These are phyloP conservation scores for Heliconius ismenius DNA, from an alignment of 2,888 invertebrate genomes.

Conservation along the genomic window DNA sequence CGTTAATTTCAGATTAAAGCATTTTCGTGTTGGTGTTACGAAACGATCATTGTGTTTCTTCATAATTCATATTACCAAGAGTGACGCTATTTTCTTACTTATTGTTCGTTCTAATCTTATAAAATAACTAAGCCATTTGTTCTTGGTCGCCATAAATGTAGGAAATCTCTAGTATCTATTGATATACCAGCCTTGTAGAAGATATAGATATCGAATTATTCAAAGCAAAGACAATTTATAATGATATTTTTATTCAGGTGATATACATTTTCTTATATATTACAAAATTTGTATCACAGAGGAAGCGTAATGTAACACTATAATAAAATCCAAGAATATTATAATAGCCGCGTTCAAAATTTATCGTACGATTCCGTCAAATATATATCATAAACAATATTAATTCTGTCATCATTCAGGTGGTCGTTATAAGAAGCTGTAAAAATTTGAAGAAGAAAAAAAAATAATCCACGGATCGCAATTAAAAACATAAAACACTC, in stretches of 20 bases:
- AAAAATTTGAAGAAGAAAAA: conserved; percentile 63
- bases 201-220: neutral
- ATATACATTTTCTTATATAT: neutral
- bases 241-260: neutral
- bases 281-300: conserved; percentile 8
- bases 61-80: conserved; percentile 65
- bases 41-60: conserved; percentile 70
- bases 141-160: neutral
- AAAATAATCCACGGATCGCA: conserved; percentile 74
- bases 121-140: too few relatives aligned
- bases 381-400: conserved; percentile 72
- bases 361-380: conserved; percentile 68
- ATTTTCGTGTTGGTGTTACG: conserved; percentile 74
- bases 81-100: conserved; percentile 60
- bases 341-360: conserved; percentile 54
- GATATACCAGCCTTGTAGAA: neutral
- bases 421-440: conserved; percentile 72
- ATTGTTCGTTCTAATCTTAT: conserved; percentile 43
- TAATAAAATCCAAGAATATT: conserved; percentile 47
- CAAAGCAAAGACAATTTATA: neutral
- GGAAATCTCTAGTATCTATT: neutral
- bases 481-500: conserved; percentile 79
- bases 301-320: conserved; percentile 32
- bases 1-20: conserved; percentile 81
- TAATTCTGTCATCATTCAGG: conserved; percentile 78